phyloP scores from a whole-genome alignment of 2,888 invertebrate genomes.

The Epinotia ramella region DNA sequence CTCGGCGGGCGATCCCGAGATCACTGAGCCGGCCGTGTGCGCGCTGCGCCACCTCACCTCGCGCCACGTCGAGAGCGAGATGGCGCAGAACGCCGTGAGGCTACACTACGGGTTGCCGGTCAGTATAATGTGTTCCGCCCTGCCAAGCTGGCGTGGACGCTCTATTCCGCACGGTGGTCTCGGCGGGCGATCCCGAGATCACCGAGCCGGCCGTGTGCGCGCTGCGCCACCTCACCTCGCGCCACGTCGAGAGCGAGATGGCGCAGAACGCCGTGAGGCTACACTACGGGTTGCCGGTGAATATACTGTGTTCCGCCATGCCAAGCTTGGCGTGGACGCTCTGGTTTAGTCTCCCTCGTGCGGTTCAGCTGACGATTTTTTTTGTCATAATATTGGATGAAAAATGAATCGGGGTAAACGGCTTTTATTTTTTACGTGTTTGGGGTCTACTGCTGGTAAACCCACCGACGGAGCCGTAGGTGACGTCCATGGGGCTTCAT shows the following conservation, averaged over 20 bases:
- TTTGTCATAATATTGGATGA: no score
- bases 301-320: constrained; percentile 41
- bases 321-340: no score
- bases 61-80: constrained; percentile 97
- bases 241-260: constrained; percentile 98
- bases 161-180: constrained; percentile 62
- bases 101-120: constrained; percentile 96
- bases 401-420: no score
- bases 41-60: constrained; percentile 98
- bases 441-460: no score
- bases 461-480: no score
- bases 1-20: constrained; percentile 88
- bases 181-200: constrained; percentile 90
- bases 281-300: constrained; percentile 96
- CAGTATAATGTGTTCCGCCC: constrained; percentile 53
- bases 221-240: constrained; percentile 97
- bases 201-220: constrained; percentile 99
- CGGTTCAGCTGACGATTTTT: no score
- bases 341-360: no score
- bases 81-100: constrained; percentile 98
- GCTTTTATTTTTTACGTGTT: no score
- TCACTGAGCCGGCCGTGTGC: constrained; percentile 99
- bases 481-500: no score
- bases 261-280: constrained; percentile 98
- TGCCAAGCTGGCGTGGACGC: no score